phyloP scores from a whole-genome alignment of 2,113 vertebrate species.

The Notothenia coriiceps region DNA sequence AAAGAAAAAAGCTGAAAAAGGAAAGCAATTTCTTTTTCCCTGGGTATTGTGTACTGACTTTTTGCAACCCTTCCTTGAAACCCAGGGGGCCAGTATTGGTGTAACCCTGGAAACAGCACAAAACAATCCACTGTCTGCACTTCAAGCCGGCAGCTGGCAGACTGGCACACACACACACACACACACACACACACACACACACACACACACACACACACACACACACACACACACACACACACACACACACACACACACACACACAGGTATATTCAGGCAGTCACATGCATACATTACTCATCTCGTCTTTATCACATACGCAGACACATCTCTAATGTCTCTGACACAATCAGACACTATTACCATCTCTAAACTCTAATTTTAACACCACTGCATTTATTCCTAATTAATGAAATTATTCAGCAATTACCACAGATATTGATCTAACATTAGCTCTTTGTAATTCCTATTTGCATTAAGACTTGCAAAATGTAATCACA shows the following conservation, averaged over 20 bases:
- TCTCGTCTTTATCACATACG: background rate
- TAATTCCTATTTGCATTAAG: background rate
- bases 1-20: slow-evolving; percentile 21
- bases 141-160: slow-evolving; percentile 16
- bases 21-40: slow-evolving; percentile 56
- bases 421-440: background rate
- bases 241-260: too few relatives aligned
- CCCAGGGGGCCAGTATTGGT: slow-evolving; percentile 32
- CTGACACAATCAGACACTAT: background rate
- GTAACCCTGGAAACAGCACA: slow-evolving; percentile 59
- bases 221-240: too few relatives aligned
- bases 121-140: slow-evolving; percentile 34
- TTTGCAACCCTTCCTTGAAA: slow-evolving; percentile 39
- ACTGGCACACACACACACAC: background rate
- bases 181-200: background rate
- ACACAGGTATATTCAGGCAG: background rate
- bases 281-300: background rate
- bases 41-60: slow-evolving; percentile 42
- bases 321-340: background rate
- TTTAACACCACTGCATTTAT: too few relatives aligned
- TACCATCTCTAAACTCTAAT: background rate
- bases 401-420: background rate
- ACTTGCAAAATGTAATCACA: background rate
- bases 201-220: background rate
- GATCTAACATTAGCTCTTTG: background rate